Percentiles rank a stretch among this genome's conserved stretches.
Evolutionary conservation across 2,888 invertebrate genomes (phyloP).

Genomic region (Lycophotia porphyrea): DNA sequence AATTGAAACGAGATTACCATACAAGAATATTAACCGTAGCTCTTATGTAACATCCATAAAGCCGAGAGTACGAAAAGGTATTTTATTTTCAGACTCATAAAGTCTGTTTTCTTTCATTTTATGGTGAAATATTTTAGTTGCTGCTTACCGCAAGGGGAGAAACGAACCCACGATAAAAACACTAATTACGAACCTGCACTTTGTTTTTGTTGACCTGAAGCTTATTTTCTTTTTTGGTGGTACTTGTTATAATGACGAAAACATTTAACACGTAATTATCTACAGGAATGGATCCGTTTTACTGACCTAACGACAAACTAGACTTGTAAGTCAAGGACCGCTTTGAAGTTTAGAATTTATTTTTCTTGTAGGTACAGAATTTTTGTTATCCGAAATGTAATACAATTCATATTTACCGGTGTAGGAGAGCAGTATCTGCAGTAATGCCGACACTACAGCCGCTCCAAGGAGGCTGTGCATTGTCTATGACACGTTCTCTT

Average conservation of each 20-base stretch:
- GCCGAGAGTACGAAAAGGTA: conserved; percentile 41
- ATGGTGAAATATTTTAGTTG: conserved; percentile 69
- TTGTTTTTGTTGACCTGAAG: conserved; percentile 66
- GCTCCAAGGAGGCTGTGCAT: conserved; percentile 86
- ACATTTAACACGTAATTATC: conserved; percentile 42
- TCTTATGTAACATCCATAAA: conserved; percentile 40
- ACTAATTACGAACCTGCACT: conserved; percentile 73
- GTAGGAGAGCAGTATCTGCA: conserved; percentile 84
- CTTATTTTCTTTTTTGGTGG: conserved; percentile 58
- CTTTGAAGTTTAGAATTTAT: not conserved
- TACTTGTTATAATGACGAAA: conserved; percentile 59
- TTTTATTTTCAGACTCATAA: conserved; percentile 64
- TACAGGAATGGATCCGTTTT: not conserved
- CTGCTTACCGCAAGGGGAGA: conserved; percentile 68
- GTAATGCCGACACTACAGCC: conserved; percentile 84
- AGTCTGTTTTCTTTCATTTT: conserved; percentile 68
- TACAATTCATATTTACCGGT: conserved; percentile 76
- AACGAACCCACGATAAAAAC: conserved; percentile 72
- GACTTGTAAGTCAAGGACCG: not conserved
- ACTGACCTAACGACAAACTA: not conserved
- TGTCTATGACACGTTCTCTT: conserved; percentile 84
- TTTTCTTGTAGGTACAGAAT: not conserved
- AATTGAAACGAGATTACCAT: conserved; percentile 66
- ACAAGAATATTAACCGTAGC: conserved; percentile 62
- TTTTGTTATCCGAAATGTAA: not conserved